Evolutionary conservation across 2,888 invertebrate genomes (phyloP), one percentile per base, ranked within the genome.

Genomic region (Pseudoips prasinana): DNA sequence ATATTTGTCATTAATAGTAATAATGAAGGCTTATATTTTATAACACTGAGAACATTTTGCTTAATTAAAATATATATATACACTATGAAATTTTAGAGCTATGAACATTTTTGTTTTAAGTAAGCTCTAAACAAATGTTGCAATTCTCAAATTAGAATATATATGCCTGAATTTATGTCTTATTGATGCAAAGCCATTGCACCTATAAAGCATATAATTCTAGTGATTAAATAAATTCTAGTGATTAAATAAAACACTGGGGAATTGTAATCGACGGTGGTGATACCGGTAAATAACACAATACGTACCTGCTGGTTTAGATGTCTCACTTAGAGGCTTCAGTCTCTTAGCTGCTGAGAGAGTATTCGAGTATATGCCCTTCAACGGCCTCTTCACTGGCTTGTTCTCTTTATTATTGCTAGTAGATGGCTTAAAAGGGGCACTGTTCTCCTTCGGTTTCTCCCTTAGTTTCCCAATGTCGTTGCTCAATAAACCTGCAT

Each of bases 321-420:
- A 46, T 42, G 70, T 56, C 55, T 77, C 79, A 33, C 60, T 62
- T 9, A 86, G 50, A 44, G 81, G 80, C 55, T 87, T 89, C 22
- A 87, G 63, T 58, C 69, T 82, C 53, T 89, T 89, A 1, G 86
- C 84, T 39, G 78, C 82, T 58, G 73, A 78, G 51, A 87, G 56
- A 33, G 82, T 86, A 59, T 81, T 87, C 2, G 60, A 50, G 48
- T 85, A 85, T 9, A 79, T 77, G 44, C 73, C 71, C 39, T 66
- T 71, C 22, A 78, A 50, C 18, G 78, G 73, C 44, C 89, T 70
- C 56, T 89, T 89, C 25, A 66, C 46, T 20, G 84, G 80, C 45
- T 76, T 85, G 58, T 86, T 87, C 49, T 88, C 85, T 58, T 86
- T 86, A 66, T 84, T 73, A 39, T 64, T 67, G 45, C 53, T 61